Evolutionary conservation across 2,888 invertebrate species (phyloP).

Genomic region (Eupithecia inturbata): DNA sequence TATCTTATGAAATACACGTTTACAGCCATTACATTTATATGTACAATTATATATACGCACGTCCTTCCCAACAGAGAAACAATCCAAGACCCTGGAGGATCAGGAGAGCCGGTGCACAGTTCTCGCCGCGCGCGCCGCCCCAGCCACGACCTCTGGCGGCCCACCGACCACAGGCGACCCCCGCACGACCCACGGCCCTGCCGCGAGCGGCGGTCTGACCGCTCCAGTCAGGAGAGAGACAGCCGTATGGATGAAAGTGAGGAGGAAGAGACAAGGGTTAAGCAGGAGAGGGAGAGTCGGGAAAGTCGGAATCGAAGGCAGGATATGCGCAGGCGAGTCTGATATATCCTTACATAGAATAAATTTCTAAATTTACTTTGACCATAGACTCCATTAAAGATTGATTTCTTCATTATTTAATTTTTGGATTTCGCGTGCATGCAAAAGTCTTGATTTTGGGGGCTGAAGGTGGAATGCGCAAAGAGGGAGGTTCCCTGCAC

Average conservation of each 20-base stretch:
- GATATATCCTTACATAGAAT: background rate
- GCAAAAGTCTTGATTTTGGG: too few relatives aligned
- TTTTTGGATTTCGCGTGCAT: too few relatives aligned
- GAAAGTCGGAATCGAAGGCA: background rate
- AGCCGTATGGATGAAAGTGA: conserved; percentile 4
- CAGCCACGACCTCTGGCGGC: background rate
- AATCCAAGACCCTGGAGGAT: conserved; percentile 24
- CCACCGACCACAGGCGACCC: background rate
- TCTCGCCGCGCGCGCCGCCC: background rate
- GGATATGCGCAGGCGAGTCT: conserved; percentile 17
- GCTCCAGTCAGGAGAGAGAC: conserved; percentile 3
- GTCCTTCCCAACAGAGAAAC: conserved; percentile 34
- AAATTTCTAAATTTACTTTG: too few relatives aligned
- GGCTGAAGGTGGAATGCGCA: too few relatives aligned
- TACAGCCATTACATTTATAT: too few relatives aligned
- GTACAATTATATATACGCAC: too few relatives aligned
- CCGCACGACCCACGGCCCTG: background rate
- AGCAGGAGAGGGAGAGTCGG: conserved; percentile 16
- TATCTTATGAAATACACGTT: too few relatives aligned
- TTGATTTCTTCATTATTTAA: too few relatives aligned
- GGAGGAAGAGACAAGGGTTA: background rate
- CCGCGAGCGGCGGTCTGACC: background rate
- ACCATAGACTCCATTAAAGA: too few relatives aligned
- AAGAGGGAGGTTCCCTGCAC: too few relatives aligned
- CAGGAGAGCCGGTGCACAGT: conserved; percentile 19